Base-by-base conservation (phyloP, 1,140 invertebrate species). In the Panagrolaimus sp. region DNA sequence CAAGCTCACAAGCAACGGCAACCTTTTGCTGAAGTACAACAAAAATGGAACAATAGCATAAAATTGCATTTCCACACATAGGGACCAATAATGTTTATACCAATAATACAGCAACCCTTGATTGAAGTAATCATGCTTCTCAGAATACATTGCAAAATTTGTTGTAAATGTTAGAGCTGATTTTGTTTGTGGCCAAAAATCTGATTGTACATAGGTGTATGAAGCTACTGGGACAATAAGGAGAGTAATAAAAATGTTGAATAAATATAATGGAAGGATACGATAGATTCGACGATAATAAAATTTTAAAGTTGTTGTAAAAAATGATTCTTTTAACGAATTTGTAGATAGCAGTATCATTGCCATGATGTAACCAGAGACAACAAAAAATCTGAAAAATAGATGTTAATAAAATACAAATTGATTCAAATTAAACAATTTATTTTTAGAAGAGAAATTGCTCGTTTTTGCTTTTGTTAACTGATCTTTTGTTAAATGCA, bases 71-170 rank as follows among this genome's bases (percentile, higher is more conserved):
- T 57, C 51, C 1, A 57, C 51, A 27, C 51, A 8, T 0, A 57
- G 51, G 9, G 51, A 57, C 51, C 51, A 57, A 20, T 57, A 57
- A 23, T 57, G 51, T 27, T 57, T 57, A 25, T 25, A 57, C 20
- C 27, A 57, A 20, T 57, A 20, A 25, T 25, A 25, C 20, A 27
- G 27, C 7, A 38, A 38, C 11, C 27, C 27, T 1, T 25, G 1
- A 5, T 57, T 27, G 8, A 57, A 57, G 20, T 57, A 57, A 27
- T 57, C 27, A 25, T 57, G 20, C 9, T 20, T 27, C 1, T 57
- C 20, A 27, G 11, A 57, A 57, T 20, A 2, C 9, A 25, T 57
- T 20, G 20, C 20, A 57, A 57, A 9, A 13, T 57, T 57, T 11
- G 51, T 25, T 57, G 16, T 20, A 57, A 57, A 57, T 57, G 51